Evolutionary conservation across 2,113 vertebrate genomes (phyloP).

Genomic region (Onychorhynchus coronatus): DNA sequence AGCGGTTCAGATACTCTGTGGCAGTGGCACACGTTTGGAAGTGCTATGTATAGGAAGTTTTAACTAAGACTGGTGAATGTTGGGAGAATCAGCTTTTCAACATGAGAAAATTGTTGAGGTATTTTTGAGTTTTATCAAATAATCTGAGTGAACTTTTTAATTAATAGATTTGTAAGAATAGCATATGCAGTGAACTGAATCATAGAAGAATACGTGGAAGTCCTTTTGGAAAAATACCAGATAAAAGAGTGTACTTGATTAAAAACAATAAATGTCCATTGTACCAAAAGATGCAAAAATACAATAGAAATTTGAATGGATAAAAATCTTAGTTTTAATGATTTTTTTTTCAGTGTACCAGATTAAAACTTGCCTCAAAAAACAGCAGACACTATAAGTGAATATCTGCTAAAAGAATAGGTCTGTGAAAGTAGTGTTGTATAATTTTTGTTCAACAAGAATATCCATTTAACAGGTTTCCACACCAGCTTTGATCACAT

Average conservation of each 20-base stretch:
- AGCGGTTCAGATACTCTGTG: background rate
- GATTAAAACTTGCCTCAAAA: conserved; percentile 61
- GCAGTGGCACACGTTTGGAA: background rate
- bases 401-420: conserved; percentile 47
- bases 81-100: background rate
- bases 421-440: conserved; percentile 4
- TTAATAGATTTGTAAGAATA: background rate
- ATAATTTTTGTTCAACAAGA: conserved; percentile 55
- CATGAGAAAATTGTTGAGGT: background rate
- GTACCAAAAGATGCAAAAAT: conserved; percentile 4
- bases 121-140: background rate
- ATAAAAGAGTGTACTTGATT: background rate
- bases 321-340: conserved; percentile 1
- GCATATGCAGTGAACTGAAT: background rate
- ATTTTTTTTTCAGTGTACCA: background rate
- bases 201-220: background rate
- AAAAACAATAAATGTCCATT: background rate
- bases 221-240: background rate
- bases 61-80: background rate
- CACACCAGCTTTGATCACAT: conserved; percentile 60
- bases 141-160: background rate
- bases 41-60: accelerated
- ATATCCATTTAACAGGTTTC: conserved; percentile 66
- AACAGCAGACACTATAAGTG: conserved; percentile 17
- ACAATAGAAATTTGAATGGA: conserved; percentile 28